A percentile compares a stretch with the other conserved stretches of the same genome.
Conservation (phyloP, 2,113 vertebrate genomes). For the Indri indri region DNA sequence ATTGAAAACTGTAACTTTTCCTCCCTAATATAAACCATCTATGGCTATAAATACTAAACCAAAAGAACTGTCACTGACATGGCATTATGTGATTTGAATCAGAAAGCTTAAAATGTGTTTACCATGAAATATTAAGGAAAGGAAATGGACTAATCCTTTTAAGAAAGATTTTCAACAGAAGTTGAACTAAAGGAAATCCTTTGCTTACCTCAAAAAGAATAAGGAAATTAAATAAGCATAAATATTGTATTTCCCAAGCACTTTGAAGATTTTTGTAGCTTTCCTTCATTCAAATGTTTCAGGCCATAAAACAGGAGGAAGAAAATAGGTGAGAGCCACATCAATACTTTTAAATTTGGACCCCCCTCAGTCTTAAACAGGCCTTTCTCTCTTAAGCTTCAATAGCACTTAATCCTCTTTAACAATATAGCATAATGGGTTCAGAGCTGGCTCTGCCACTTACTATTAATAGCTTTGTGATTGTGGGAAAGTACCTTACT, state of each 20-base stretch:
- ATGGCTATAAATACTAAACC: neutral
- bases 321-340: neutral
- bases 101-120: neutral
- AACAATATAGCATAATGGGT: neutral
- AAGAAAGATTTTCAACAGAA: neutral
- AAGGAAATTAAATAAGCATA: neutral
- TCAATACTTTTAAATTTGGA: neutral
- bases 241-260: neutral
- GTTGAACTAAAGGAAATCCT: slow-evolving; percentile 22
- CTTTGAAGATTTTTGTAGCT: slow-evolving; percentile 21
- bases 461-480: neutral
- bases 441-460: neutral
- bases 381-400: neutral
- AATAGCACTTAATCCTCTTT: neutral
- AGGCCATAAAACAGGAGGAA: neutral
- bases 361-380: neutral
- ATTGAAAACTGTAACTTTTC: neutral
- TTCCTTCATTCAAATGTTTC: neutral
- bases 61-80: neutral
- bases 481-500: neutral
- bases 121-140: neutral
- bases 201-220: neutral
- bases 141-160: neutral
- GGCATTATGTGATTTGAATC: neutral
- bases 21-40: neutral